These are phyloP conservation scores for Hirtodrosophila trivittata DNA, from an alignment of 2,888 invertebrate genomes.

Conservation along the genomic window DNA sequence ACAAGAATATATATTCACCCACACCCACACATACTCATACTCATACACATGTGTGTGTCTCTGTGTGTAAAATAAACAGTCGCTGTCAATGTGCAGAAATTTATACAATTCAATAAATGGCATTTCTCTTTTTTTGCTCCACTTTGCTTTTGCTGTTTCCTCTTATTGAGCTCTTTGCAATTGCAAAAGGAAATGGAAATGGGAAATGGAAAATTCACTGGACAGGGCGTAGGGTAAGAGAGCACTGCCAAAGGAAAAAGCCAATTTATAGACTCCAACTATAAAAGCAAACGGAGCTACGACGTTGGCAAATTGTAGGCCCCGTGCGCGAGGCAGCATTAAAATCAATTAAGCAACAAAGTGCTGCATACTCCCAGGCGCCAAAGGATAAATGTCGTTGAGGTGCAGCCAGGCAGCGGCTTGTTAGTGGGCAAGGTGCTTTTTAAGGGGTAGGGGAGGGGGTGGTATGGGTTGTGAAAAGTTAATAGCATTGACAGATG, in stretches of 20 bases:
- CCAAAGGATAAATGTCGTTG: constrained; percentile 67
- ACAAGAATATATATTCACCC: constrained; percentile 5
- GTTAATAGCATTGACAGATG: constrained; percentile 76
- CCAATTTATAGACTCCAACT: constrained; percentile 72
- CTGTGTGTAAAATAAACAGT: constrained; percentile 70
- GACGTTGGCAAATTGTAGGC: constrained; percentile 54
- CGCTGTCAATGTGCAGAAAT: constrained; percentile 74
- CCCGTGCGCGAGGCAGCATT: constrained; percentile 65
- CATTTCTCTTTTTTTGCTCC: constrained; percentile 56
- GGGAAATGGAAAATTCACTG: constrained; percentile 41
- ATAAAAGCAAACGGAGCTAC: constrained; percentile 28
- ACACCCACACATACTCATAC: constrained; percentile 11
- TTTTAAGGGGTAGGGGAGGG: neutral
- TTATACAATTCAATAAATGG: constrained; percentile 81
- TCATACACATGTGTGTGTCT: constrained; percentile 33
- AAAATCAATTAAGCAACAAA: constrained; percentile 81
- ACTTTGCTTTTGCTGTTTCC: constrained; percentile 29
- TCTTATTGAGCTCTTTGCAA: constrained; percentile 55
- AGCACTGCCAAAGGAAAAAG: constrained; percentile 64
- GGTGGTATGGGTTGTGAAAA: constrained; percentile 31
- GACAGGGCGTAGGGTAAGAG: constrained; percentile 10
- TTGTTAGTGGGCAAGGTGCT: constrained; percentile 2
- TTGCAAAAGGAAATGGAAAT: constrained; percentile 71
- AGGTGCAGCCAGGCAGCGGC: constrained; percentile 27
- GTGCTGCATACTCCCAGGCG: constrained; percentile 68